These are phyloP conservation scores for Merodon equestris DNA, from an alignment of 2,888 invertebrate genomes.

Conservation along the genomic window DNA sequence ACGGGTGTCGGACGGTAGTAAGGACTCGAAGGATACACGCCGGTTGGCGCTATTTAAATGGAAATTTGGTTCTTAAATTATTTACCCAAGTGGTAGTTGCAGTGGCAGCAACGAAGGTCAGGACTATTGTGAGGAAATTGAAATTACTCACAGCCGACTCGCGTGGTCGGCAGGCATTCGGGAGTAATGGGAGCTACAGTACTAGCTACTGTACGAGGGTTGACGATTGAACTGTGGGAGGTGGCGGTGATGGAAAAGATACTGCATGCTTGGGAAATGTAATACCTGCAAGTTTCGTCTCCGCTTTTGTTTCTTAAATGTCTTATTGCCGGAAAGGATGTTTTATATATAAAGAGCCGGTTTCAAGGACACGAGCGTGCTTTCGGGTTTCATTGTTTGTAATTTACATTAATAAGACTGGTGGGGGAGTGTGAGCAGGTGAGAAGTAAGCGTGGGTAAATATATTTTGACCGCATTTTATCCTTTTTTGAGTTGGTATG, in stretches of 20 bases:
- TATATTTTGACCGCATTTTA: constrained; percentile 19
- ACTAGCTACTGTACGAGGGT: neutral
- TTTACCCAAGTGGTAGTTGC: constrained; percentile 48
- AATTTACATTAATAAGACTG: neutral
- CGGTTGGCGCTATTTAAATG: constrained; percentile 51
- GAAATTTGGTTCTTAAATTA: constrained; percentile 62
- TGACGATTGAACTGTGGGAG: neutral
- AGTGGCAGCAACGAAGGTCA: constrained; percentile 3
- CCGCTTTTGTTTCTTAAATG: neutral
- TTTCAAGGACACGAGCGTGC: constrained; percentile 51
- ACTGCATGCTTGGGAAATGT: constrained; percentile 36
- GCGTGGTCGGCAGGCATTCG: neutral
- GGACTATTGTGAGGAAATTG: constrained; percentile 24
- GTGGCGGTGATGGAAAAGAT: constrained; percentile 34
- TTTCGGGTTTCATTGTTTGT: constrained; percentile 21
- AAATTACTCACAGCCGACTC: constrained; percentile 9
- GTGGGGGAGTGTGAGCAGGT: neutral
- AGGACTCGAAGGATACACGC: constrained; percentile 11
- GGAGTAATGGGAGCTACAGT: neutral
- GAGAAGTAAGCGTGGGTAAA: too few species aligned
- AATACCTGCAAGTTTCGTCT: constrained; percentile 6
- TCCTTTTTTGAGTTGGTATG: constrained; percentile 23
- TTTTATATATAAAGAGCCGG: constrained; percentile 25
- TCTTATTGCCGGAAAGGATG: neutral
- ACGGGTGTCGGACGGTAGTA: neutral